Evolutionary conservation across 2,888 invertebrate genomes (phyloP).

Genomic region (Leucania comma): DNA sequence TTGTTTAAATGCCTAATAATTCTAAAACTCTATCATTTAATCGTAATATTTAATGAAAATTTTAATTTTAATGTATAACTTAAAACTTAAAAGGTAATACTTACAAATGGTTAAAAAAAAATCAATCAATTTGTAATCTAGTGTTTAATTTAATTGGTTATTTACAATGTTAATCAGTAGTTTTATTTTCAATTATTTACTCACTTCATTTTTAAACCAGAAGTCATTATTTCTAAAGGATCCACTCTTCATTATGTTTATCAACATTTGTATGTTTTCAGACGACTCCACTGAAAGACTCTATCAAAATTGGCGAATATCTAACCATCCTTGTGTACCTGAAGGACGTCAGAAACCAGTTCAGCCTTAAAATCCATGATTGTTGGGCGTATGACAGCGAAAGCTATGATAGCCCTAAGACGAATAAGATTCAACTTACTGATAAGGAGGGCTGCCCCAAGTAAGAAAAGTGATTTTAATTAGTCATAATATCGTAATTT

Average conservation of each 20-base stretch:
- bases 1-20: too few species aligned
- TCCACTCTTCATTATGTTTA: not conserved
- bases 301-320: slow-evolving; percentile 93
- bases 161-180: too few species aligned
- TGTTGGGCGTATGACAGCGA: slow-evolving; percentile 94
- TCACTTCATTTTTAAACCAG: too few species aligned
- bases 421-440: slow-evolving; percentile 92
- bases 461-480: slow-evolving; percentile 77
- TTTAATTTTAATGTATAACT: too few species aligned
- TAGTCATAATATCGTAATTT: not conserved
- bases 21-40: too few species aligned
- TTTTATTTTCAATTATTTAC: too few species aligned
- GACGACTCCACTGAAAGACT: slow-evolving; percentile 91
- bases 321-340: slow-evolving; percentile 93
- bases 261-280: slow-evolving; percentile 68
- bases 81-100: too few species aligned
- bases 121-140: too few species aligned
- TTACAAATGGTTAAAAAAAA: too few species aligned
- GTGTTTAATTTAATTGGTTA: too few species aligned
- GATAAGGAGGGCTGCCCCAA: slow-evolving; percentile 93
- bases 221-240: not conserved
- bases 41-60: too few species aligned
- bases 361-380: slow-evolving; percentile 93
- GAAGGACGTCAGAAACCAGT: slow-evolving; percentile 91
- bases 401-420: slow-evolving; percentile 90